phyloP scores from a whole-genome alignment of 2,888 invertebrate genomes.

The Pheosia gnoma region DNA sequence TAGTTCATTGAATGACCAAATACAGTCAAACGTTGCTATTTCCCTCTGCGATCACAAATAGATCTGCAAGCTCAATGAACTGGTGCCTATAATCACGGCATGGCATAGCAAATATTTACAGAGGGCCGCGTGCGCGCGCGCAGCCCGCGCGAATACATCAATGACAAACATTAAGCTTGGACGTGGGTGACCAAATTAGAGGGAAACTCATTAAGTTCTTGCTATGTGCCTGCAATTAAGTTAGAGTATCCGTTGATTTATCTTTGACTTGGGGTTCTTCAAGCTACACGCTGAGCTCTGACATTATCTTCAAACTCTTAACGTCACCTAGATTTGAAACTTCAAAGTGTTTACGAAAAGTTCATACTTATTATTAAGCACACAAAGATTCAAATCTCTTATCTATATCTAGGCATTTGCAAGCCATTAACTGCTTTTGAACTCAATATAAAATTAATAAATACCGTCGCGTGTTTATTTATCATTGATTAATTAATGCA shows the following conservation, averaged over 20 bases:
- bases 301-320: not conserved
- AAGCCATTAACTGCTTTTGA: not conserved
- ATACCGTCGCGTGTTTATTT: too few species aligned
- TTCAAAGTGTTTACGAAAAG: too few species aligned
- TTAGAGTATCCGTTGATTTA: not conserved
- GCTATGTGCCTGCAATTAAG: not conserved
- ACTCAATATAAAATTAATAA: not conserved
- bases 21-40: conserved; percentile 52
- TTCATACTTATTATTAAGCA: too few species aligned
- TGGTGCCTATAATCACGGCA: conserved; percentile 55
- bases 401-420: too few species aligned
- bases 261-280: not conserved
- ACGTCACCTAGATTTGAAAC: not conserved
- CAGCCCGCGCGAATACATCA: conserved; percentile 58
- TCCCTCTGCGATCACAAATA: conserved; percentile 67
- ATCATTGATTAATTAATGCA: too few species aligned
- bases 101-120: conserved; percentile 70
- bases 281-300: not conserved
- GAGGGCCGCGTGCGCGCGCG: conserved; percentile 57
- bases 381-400: too few species aligned
- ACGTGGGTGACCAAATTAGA: conserved; percentile 16
- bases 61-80: conserved; percentile 70
- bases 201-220: conserved; percentile 3
- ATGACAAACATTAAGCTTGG: conserved; percentile 53
- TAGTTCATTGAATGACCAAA: conserved; percentile 39